Percentiles rank a stretch among this genome's conserved stretches.
These are phyloP conservation scores for Patella depressa DNA, from an alignment of 2,888 invertebrate genomes.

Conservation along the genomic window DNA sequence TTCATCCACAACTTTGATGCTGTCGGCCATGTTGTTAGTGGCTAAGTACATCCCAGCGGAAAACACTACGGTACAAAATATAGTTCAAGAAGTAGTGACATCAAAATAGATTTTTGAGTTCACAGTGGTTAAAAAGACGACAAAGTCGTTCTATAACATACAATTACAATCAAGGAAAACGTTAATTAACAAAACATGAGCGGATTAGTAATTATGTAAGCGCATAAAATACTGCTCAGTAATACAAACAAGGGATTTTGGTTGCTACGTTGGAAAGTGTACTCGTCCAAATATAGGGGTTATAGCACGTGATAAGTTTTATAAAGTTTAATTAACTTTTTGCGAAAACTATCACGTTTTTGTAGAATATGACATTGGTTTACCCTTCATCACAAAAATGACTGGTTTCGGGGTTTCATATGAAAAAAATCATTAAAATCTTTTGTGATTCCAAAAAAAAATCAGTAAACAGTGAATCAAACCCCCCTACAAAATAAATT, in stretches of 20 bases:
- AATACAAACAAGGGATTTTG: background rate
- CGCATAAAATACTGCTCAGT: background rate
- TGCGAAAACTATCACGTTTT: background rate
- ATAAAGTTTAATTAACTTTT: background rate
- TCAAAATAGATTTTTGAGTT: too few species aligned
- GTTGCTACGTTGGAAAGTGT: conserved; percentile 12
- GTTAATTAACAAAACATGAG: too few species aligned
- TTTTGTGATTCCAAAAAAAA: too few species aligned
- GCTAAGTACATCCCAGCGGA: conserved; percentile 34
- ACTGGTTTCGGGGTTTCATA: too few species aligned
- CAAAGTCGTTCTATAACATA: too few species aligned
- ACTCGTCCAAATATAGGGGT: conserved; percentile 14
- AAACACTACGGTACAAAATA: conserved; percentile 28
- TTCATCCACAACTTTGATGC: conserved; percentile 61
- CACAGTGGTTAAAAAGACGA: too few species aligned
- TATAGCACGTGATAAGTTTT: background rate
- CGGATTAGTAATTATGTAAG: too few species aligned
- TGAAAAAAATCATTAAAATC: too few species aligned
- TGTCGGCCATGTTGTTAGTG: conserved; percentile 60
- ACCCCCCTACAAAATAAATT: too few species aligned
- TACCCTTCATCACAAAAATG: too few species aligned
- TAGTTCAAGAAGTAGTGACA: conserved; percentile 15
- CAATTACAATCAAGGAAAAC: too few species aligned
- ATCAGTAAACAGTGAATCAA: too few species aligned
- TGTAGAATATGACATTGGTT: background rate